Evolutionary conservation across 2,888 invertebrate species (phyloP).

Genomic region (Monopis laevigella): DNA sequence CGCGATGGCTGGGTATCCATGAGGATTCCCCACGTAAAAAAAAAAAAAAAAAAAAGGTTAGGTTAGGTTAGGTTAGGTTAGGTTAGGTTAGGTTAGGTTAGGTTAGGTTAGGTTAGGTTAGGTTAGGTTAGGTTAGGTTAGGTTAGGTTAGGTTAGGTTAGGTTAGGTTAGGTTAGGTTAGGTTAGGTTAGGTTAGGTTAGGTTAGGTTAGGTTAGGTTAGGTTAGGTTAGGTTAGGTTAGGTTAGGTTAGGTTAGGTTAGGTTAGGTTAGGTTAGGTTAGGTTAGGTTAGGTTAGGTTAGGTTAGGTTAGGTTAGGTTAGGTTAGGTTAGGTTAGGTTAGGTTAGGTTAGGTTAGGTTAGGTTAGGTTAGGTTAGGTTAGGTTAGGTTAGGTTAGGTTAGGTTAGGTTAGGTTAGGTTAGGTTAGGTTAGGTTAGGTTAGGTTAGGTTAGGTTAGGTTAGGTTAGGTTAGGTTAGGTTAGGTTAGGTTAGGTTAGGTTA

Average conservation of each 20-base stretch:
- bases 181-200: constrained; percentile 10
- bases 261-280: constrained; percentile 10
- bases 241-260: constrained; percentile 10
- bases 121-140: constrained; percentile 9
- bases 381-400: constrained; percentile 10
- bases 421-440: constrained; percentile 1
- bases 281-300: constrained; percentile 10
- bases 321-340: constrained; percentile 10
- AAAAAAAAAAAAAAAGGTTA: no score
- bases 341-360: constrained; percentile 10
- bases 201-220: constrained; percentile 10
- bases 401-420: constrained; percentile 10
- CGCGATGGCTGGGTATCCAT: no score
- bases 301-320: constrained; percentile 10
- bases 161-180: constrained; percentile 10
- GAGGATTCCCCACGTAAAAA: no score
- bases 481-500: constrained; percentile 9
- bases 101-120: constrained; percentile 10
- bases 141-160: constrained; percentile 5
- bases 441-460: constrained; percentile 3
- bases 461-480: constrained; percentile 10
- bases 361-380: constrained; percentile 9
- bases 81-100: constrained; percentile 11
- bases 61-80: constrained; percentile 10
- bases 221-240: constrained; percentile 10